Evolutionary conservation across 1,140 invertebrate species (phyloP), one percentile per base, ranked within the genome.

Genomic region (Drosophila bocqueti): DNA sequence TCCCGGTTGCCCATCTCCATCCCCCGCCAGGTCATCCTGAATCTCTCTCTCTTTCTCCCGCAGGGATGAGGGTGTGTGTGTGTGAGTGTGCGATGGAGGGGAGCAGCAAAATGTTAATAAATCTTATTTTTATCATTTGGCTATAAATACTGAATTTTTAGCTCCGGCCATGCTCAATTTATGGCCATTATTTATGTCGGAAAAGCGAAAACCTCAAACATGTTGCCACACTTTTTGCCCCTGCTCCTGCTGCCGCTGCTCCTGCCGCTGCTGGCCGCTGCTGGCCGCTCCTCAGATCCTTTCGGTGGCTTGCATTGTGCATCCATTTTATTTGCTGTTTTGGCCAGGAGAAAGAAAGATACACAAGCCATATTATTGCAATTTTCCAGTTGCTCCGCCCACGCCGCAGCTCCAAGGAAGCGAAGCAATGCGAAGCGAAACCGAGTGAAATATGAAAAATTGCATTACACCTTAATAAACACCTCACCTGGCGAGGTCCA

Each of bases 71-170:
- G 62, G 63, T 77, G 55, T 60, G 47, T 63, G 57, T 64, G 57
- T 67, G 62, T 36, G 34, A 9, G 34, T 62, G 62, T 65, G 50
- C 50, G 36, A 29, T n/a, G 47, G 46, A 61, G 74, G 85, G 82
- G 83, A 57, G 74, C 83, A 80, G 81, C 83, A 82, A 90, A 92
- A 92, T 87, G 91, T 92, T 92, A 92, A 92, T 92, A 92, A 92
- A 92, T 92, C 91, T 92, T 92, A 92, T 92, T 92, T 92, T 92
- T 92, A 92, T 92, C 91, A 92, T 92, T 92, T 76, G 89, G 91
- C 91, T 91, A 92, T 92, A 92, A 92, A 92, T 92, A 92, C 89
- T 92, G 91, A 92, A 92, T 91, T 92, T 92, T 92, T 92, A 92
- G 91, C 85, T 90, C 85, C 85, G 85, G 85, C 91, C 91, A 92